A percentile compares a stretch with the other conserved stretches of the same genome.
These are phyloP conservation scores for Epizoanthus fatuus DNA, from an alignment of 92 coral and sea anemone genomes.

Conservation along the genomic window DNA sequence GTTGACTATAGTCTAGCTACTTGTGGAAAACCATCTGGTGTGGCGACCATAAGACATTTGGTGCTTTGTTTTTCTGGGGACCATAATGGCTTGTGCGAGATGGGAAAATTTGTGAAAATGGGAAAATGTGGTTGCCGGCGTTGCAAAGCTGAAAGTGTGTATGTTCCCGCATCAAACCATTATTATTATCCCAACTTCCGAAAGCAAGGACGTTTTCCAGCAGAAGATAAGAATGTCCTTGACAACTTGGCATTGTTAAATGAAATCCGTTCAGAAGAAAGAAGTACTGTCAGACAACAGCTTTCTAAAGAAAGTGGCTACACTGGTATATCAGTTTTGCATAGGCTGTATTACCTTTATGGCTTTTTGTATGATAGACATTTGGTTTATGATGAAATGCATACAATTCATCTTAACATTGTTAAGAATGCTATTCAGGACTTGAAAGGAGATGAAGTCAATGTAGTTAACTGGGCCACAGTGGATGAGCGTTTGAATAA, in stretches of 20 bases:
- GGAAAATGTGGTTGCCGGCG: constrained; percentile 75
- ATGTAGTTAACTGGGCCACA: constrained; percentile 46
- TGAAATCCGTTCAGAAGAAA: constrained; percentile 50
- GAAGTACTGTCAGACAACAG: constrained; percentile 33
- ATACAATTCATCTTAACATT: constrained; percentile 55
- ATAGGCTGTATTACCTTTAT: constrained; percentile 52
- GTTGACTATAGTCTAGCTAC: constrained; percentile 65
- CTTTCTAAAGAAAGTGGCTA: constrained; percentile 63
- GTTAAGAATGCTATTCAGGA: constrained; percentile 49
- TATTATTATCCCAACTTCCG: constrained; percentile 65
- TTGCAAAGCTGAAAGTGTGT: constrained; percentile 57
- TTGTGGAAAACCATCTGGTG: constrained; percentile 63
- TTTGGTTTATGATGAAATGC: constrained; percentile 73
- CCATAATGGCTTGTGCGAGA: constrained; percentile 76
- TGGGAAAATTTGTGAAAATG: constrained; percentile 60
- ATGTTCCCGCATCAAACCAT: constrained; percentile 56
- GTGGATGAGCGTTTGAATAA: constrained; percentile 46
- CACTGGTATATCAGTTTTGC: constrained; percentile 49
- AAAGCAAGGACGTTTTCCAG: constrained; percentile 49
- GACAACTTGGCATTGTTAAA: constrained; percentile 37
- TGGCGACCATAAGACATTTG: constrained; percentile 64
- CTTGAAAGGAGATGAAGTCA: constrained; percentile 57
- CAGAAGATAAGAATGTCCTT: constrained; percentile 25
- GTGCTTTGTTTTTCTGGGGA: constrained; percentile 80
- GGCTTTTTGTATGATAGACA: constrained; percentile 50